phyloP scores from a whole-genome alignment of 2,113 vertebrate genomes.

The Acrocephalus arundinaceus region DNA sequence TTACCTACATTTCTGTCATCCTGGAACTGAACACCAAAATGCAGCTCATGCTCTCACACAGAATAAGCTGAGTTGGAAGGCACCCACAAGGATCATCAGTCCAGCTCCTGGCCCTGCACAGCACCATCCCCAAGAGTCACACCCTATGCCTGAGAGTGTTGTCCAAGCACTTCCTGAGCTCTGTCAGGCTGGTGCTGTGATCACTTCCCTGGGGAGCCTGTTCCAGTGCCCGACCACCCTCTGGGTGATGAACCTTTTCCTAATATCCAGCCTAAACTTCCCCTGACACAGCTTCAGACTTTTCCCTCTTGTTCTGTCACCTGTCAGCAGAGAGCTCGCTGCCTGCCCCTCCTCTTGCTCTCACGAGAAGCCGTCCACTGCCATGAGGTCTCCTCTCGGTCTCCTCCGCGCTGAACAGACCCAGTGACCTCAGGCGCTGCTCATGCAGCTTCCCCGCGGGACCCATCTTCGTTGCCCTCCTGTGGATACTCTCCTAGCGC shows the following conservation, averaged over 20 bases:
- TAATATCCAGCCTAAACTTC: fast-evolving
- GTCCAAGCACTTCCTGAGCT: fast-evolving
- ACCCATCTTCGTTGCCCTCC: too few relatives aligned
- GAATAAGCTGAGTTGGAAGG: background rate
- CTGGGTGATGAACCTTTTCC: background rate
- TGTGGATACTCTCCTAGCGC: too few relatives aligned
- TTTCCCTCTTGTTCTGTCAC: fast-evolving
- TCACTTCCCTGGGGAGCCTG: background rate
- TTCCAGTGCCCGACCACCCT: background rate
- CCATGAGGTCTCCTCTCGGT: fast-evolving
- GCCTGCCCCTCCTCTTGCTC: background rate
- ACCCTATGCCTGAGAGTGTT: fast-evolving
- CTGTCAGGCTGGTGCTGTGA: background rate
- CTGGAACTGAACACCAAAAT: background rate
- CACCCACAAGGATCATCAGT: fast-evolving
- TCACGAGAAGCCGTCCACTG: fast-evolving
- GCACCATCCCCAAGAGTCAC: background rate
- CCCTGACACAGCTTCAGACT: background rate
- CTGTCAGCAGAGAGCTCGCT: background rate
- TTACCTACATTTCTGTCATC: background rate
- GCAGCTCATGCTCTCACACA: background rate
- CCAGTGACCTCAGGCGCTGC: fast-evolving
- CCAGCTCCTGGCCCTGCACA: background rate
- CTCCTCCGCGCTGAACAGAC: background rate
- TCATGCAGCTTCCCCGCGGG: too few relatives aligned